Evolutionary conservation across 2,113 vertebrate genomes (phyloP).

Genomic region (Kryptolebias marmoratus): DNA sequence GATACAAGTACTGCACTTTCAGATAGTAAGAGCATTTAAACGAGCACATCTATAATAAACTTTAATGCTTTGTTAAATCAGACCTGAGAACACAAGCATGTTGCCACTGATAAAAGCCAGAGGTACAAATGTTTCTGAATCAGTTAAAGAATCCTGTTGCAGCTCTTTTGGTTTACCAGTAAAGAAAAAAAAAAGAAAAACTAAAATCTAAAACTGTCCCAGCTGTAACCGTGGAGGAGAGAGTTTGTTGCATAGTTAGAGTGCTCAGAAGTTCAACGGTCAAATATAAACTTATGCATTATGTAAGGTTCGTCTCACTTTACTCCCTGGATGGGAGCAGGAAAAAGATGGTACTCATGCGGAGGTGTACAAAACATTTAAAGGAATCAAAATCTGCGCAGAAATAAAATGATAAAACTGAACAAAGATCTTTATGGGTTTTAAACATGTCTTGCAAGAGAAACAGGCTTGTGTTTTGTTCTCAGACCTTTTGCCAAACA

Average conservation of each 20-base stretch:
- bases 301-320: conserved; percentile 42
- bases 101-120: background rate
- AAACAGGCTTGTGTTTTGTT: background rate
- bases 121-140: background rate
- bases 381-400: conserved; percentile 12
- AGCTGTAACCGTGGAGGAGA: conserved; percentile 7
- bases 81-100: background rate
- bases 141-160: no score
- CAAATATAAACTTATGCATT: conserved; percentile 59
- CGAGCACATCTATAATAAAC: no score
- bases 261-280: conserved; percentile 53
- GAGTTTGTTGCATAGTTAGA: conserved; percentile 32
- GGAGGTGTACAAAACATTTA: background rate
- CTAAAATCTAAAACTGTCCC: no score
- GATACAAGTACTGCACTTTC: no score
- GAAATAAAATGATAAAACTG: background rate
- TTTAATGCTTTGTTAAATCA: no score
- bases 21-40: background rate
- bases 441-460: background rate
- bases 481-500: conserved; percentile 11
- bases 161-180: no score
- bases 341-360: background rate
- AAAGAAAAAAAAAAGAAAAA: no score
- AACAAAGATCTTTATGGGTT: background rate
- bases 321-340: conserved; percentile 14